phyloP scores from a whole-genome alignment of 2,888 invertebrate species.

The Siphlonurus alternatus region DNA sequence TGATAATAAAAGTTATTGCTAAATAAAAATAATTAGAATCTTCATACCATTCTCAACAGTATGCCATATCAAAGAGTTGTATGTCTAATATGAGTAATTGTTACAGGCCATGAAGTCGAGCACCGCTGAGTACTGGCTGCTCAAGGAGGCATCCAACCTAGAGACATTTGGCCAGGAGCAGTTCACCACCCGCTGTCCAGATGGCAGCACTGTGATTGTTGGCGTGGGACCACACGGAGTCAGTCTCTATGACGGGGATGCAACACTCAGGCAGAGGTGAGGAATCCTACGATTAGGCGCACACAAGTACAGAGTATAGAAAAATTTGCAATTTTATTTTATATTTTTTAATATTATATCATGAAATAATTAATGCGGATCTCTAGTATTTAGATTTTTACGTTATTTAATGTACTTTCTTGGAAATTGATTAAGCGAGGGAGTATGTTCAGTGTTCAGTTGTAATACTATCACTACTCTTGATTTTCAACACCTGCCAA shows the following conservation, averaged over 20 bases:
- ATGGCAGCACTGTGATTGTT: constrained; percentile 33
- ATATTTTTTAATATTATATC: too few relatives aligned
- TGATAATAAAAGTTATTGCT: background rate
- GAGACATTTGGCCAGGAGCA: constrained; percentile 72
- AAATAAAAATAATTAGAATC: background rate
- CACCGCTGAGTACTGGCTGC: constrained; percentile 68
- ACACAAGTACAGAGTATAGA: constrained; percentile 22
- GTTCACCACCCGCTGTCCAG: constrained; percentile 48
- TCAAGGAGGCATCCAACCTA: constrained; percentile 62
- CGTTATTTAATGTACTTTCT: too few relatives aligned
- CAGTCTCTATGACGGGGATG: constrained; percentile 48
- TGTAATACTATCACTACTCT: too few relatives aligned
- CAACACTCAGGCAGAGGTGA: constrained; percentile 23
- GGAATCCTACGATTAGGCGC: constrained; percentile 22
- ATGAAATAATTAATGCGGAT: too few relatives aligned
- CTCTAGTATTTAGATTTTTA: too few relatives aligned
- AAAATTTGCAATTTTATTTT: constrained; percentile 15
- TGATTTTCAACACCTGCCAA: too few relatives aligned
- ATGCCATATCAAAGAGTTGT: too few relatives aligned
- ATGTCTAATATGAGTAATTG: too few relatives aligned
- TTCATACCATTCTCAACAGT: background rate
- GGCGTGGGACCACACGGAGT: constrained; percentile 76
- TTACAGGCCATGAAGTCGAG: constrained; percentile 49
- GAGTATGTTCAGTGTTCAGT: too few relatives aligned
- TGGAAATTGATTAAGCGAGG: too few relatives aligned